Percentiles rank a stretch among this genome's conserved stretches.
Evolutionary conservation across 2,797 vertebrate species (phyloP).

Genomic region (Stomatorhinus walkeri): DNA sequence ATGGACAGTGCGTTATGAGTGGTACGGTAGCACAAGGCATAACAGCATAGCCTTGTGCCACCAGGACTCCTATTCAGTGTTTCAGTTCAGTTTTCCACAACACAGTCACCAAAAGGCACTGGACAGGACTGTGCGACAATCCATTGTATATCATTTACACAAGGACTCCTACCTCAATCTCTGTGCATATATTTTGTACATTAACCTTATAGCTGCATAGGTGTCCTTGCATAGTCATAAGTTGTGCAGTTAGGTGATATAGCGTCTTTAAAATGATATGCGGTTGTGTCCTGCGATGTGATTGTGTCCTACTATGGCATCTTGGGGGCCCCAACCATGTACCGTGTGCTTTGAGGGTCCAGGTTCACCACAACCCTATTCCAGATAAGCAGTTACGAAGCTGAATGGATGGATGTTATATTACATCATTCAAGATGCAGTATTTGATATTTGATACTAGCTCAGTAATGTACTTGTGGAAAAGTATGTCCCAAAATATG

Average conservation of each 20-base stretch:
- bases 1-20: neutral
- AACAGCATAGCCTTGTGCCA: neutral
- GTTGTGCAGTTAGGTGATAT: neutral
- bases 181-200: neutral
- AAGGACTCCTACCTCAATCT: neutral
- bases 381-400: neutral
- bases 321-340: neutral
- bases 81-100: neutral
- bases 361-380: neutral
- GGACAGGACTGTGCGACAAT: neutral
- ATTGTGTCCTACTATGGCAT: neutral
- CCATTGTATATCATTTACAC: neutral
- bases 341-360: neutral
- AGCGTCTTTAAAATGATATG: neutral
- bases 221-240: neutral
- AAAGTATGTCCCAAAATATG: neutral
- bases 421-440: neutral
- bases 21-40: neutral
- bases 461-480: neutral
- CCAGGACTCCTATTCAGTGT: neutral
- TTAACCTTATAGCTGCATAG: neutral
- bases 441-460: neutral
- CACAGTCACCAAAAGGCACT: neutral
- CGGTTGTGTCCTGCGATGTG: neutral
- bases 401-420: neutral